Conservation (phyloP, 53 echinoderm and acorn worm genomes). For the Apostichopus leukothele region DNA sequence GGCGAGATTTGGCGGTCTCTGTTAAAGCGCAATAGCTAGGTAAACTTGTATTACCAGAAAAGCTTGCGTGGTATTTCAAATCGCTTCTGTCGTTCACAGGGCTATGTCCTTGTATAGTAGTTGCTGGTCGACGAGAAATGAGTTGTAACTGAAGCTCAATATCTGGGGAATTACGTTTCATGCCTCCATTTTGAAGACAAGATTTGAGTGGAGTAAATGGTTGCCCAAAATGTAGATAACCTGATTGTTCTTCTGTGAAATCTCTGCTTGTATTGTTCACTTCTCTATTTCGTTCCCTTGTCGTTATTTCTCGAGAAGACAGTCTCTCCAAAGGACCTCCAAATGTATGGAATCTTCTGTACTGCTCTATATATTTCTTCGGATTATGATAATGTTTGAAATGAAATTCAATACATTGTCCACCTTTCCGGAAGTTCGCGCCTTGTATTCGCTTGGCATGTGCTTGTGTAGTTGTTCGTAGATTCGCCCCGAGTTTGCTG, state of each 20-base stretch:
- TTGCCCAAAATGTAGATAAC: neutral
- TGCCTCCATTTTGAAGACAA: neutral
- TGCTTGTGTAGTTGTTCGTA: slow-evolving; percentile 26
- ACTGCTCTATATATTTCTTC: slow-evolving; percentile 94
- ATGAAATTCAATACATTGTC: slow-evolving; percentile 59
- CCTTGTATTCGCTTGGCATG: slow-evolving; percentile 46
- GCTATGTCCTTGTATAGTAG: neutral
- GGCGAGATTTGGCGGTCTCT: slow-evolving; percentile 52
- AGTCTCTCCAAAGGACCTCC: slow-evolving; percentile 87
- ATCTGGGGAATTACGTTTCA: neutral
- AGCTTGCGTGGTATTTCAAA: neutral
- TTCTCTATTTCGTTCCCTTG: slow-evolving; percentile 56
- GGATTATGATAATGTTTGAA: slow-evolving; percentile 86
- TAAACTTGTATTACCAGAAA: slow-evolving; percentile 23
- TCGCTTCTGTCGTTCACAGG: neutral
- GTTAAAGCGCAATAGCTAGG: slow-evolving; percentile 61
- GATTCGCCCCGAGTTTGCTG: neutral
- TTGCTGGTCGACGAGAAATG: neutral
- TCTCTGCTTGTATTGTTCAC: neutral
- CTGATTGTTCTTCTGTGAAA: neutral
- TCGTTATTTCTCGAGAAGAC: slow-evolving; percentile 48
- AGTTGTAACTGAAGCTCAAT: slow-evolving; percentile 13
- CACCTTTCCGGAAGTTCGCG: slow-evolving; percentile 41
- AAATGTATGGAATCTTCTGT: slow-evolving; percentile 85
- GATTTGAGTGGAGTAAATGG: neutral